phyloP scores from a whole-genome alignment of 2,888 invertebrate genomes.

The Cataglyphis albicans region DNA sequence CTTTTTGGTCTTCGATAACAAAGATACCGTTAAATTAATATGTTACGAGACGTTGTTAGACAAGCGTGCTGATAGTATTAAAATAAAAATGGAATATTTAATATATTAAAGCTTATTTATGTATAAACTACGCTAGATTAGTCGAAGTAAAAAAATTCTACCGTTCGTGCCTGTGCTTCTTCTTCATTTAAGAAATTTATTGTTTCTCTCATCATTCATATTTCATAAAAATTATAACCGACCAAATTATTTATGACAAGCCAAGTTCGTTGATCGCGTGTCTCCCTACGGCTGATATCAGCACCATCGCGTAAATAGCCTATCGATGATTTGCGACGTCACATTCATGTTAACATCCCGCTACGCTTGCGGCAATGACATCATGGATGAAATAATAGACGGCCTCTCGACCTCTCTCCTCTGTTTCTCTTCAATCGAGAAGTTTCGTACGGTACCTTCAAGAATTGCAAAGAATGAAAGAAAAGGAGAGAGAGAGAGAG shows the following conservation, averaged over 20 bases:
- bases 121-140: neutral
- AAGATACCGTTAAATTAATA: constrained; percentile 51
- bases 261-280: constrained; percentile 32
- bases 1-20: constrained; percentile 51
- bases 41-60: neutral
- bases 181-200: constrained; percentile 3
- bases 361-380: constrained; percentile 59
- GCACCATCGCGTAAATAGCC: constrained; percentile 40
- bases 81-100: neutral
- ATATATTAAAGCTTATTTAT: neutral
- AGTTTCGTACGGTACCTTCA: constrained; percentile 63
- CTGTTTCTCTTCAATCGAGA: constrained; percentile 56
- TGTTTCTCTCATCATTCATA: constrained; percentile 12
- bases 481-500: constrained; percentile 5
- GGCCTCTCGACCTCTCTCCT: constrained; percentile 42
- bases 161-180: neutral
- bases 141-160: neutral
- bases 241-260: constrained; percentile 29
- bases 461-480: constrained; percentile 42
- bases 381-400: constrained; percentile 70
- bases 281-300: constrained; percentile 35
- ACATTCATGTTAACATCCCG: constrained; percentile 33
- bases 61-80: neutral
- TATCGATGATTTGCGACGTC: constrained; percentile 35
- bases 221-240: neutral